Evolutionary conservation across 2,888 invertebrate species (phyloP).

Genomic region (Ecliptopera silaceata): DNA sequence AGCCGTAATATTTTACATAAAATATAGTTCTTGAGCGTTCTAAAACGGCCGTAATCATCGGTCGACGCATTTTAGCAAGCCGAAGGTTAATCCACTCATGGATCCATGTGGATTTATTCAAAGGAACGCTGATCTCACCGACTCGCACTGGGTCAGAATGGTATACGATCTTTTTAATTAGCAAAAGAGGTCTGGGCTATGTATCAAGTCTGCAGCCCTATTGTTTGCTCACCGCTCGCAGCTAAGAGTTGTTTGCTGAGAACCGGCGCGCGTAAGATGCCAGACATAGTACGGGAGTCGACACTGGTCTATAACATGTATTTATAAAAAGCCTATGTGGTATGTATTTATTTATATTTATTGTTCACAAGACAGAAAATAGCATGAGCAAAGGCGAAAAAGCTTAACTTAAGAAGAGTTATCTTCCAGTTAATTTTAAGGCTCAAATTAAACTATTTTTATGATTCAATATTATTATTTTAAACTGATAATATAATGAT

Average conservation of each 20-base stretch:
- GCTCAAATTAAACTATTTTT: too few species aligned
- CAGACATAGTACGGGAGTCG: too few species aligned
- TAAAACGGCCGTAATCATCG: not conserved
- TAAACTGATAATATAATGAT: too few species aligned
- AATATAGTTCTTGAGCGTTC: not conserved
- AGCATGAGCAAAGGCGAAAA: too few species aligned
- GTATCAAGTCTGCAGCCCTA: conserved; percentile 45
- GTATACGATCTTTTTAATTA: conserved; percentile 61
- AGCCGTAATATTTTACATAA: too few species aligned
- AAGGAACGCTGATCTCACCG: conserved; percentile 37
- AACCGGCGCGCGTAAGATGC: not conserved
- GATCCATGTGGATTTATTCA: conserved; percentile 21
- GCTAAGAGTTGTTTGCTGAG: not conserved
- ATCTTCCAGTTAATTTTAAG: too few species aligned
- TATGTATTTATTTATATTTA: too few species aligned
- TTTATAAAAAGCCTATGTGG: too few species aligned
- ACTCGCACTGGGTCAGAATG: conserved; percentile 22
- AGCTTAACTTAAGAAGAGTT: too few species aligned
- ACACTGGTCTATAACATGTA: too few species aligned
- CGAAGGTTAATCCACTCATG: conserved; percentile 3
- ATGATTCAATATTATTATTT: too few species aligned
- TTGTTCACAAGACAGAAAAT: too few species aligned
- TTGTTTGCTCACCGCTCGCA: conserved; percentile 39
- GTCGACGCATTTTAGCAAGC: not conserved
- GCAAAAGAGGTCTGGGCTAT: conserved; percentile 55